Evolutionary conservation across 2,113 vertebrate genomes (phyloP).

Genomic region (Gnathonemus echidnorhynchus): DNA sequence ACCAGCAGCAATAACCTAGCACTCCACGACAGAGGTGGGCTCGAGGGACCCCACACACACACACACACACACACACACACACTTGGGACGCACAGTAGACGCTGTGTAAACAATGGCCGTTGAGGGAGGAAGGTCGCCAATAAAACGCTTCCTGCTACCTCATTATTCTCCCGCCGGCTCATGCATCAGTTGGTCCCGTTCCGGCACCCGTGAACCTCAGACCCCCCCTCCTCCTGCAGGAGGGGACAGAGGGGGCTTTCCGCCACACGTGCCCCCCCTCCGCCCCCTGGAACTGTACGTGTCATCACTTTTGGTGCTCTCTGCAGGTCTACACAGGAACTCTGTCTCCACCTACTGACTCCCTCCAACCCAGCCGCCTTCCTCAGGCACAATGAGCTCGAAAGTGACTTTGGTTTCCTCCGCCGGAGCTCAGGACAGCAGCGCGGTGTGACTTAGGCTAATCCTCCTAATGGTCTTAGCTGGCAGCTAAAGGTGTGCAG

Average conservation of each 20-base stretch:
- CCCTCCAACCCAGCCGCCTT: neutral
- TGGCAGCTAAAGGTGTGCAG: neutral
- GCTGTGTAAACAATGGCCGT: slow-evolving; percentile 55
- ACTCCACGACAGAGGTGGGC: slow-evolving; percentile 42
- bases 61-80: slow-evolving; percentile 19
- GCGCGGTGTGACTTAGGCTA: slow-evolving; percentile 35
- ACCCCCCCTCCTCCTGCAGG: neutral
- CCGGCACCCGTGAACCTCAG: slow-evolving; percentile 20
- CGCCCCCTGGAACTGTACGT: neutral
- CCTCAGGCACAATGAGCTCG: neutral
- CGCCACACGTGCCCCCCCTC: neutral
- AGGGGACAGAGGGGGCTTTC: neutral
- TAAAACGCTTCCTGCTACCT: slow-evolving; percentile 74
- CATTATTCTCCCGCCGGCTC: slow-evolving; percentile 63
- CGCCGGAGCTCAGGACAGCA: neutral
- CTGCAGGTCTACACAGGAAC: neutral
- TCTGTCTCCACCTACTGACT: neutral
- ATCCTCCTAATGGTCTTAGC: slow-evolving; percentile 40
- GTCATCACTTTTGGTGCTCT: neutral
- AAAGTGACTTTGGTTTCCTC: neutral
- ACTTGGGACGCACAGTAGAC: slow-evolving; percentile 63
- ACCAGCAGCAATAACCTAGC: slow-evolving; percentile 58
- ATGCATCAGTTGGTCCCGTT: slow-evolving; percentile 13
- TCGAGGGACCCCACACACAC: slow-evolving; percentile 35
- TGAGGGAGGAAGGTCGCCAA: slow-evolving; percentile 59